These are phyloP conservation scores for Harpagifer antarcticus DNA, from an alignment of 2,797 vertebrate genomes.

Conservation along the genomic window DNA sequence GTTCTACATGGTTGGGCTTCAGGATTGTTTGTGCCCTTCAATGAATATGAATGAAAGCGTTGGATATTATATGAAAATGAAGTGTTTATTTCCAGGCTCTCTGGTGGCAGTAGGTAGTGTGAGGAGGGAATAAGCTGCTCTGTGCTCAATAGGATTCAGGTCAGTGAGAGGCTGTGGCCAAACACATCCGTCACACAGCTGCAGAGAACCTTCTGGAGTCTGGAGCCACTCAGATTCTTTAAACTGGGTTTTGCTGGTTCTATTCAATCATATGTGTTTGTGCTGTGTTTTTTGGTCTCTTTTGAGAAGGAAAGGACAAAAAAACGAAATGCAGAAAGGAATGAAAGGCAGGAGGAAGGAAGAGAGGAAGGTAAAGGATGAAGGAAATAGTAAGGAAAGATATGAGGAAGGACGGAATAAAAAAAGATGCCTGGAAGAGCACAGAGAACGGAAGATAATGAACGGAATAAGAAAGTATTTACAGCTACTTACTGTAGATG, in stretches of 20 bases:
- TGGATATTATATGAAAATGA: conserved; percentile 81
- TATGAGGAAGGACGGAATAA: neutral
- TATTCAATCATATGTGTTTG: no score
- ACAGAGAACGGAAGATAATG: neutral
- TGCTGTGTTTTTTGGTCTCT: neutral
- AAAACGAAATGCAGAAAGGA: neutral
- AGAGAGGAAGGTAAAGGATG: no score
- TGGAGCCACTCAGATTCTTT: neutral
- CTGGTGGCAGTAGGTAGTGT: conserved; percentile 42
- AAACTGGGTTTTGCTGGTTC: neutral
- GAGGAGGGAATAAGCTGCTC: conserved; percentile 54
- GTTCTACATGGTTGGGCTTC: conserved; percentile 73
- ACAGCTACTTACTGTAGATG: no score
- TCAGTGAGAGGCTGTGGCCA: conserved; percentile 62
- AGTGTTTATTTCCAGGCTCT: conserved; percentile 78
- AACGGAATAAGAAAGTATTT: neutral
- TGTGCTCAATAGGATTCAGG: conserved; percentile 63
- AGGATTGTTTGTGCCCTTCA: conserved; percentile 62
- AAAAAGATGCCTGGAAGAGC: neutral
- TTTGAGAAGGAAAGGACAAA: neutral
- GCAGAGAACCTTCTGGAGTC: conserved; percentile 23
- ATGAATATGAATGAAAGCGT: conserved; percentile 82
- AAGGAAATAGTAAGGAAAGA: neutral
- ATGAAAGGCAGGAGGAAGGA: neutral
- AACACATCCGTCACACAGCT: conserved; percentile 55